A percentile compares a stretch with the other conserved stretches of the same genome.
Evolutionary conservation across 2,797 vertebrate genomes (phyloP).

Genomic region (Saxicola maurus): DNA sequence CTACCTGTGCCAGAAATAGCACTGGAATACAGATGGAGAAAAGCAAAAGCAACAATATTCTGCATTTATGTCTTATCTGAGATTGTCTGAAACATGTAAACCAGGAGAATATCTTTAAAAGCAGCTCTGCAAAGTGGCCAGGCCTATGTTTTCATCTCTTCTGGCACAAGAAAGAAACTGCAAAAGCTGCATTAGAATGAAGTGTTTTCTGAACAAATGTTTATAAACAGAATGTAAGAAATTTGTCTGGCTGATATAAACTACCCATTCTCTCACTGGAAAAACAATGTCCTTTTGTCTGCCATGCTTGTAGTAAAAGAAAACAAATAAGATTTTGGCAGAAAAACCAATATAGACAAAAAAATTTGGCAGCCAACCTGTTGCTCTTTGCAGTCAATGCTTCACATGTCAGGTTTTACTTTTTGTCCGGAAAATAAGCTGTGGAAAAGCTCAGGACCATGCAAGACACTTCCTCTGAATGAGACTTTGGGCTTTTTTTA

Average conservation of each 20-base stretch:
- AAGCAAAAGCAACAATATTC: neutral
- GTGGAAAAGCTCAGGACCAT: neutral
- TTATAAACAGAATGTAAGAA: neutral
- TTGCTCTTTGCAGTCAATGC: neutral
- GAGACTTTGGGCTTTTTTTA: neutral
- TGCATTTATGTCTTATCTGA: neutral
- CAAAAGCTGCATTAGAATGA: neutral
- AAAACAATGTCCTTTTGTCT: neutral
- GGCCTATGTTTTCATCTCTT: neutral
- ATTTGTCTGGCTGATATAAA: neutral
- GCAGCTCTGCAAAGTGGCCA: neutral
- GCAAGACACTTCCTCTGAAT: neutral
- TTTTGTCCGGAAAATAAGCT: neutral
- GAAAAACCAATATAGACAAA: neutral
- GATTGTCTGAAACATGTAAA: neutral
- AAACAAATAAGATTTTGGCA: neutral
- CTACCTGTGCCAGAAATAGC: neutral
- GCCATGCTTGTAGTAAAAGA: neutral
- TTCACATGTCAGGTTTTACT: neutral
- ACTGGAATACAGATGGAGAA: rapidly evolving
- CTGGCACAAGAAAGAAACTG: neutral
- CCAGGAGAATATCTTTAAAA: neutral
- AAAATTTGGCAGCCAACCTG: neutral
- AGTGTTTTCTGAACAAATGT: neutral
- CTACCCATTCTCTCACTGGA: neutral